Percentiles rank a stretch among this genome's conserved stretches.
Conservation (phyloP, 2,888 invertebrate genomes). For the Ypsolopha scabrella region DNA sequence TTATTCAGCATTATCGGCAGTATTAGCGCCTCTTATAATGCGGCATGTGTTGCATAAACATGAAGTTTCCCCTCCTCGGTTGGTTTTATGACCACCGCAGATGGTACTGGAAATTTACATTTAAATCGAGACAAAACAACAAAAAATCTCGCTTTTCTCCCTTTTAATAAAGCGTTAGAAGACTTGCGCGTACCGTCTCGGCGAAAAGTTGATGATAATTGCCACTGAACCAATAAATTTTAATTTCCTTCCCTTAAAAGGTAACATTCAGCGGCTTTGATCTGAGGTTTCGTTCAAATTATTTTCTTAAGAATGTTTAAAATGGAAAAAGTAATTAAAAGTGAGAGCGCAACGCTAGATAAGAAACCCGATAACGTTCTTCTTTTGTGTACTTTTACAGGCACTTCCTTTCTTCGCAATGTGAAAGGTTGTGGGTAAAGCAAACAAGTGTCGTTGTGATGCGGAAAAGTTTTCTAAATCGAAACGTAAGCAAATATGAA, state of each 20-base stretch:
- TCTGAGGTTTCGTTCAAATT: background rate
- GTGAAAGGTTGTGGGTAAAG: conserved; percentile 41
- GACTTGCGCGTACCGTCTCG: conserved; percentile 12
- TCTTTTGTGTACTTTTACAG: too few species aligned
- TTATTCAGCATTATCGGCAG: conserved; percentile 6
- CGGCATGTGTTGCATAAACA: conserved; percentile 24
- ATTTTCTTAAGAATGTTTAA: too few species aligned
- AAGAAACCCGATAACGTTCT: too few species aligned
- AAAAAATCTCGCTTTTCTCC: conserved; percentile 10
- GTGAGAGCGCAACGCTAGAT: too few species aligned
- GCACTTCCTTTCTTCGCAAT: too few species aligned
- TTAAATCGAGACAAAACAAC: conserved; percentile 29
- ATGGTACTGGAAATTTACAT: conserved; percentile 30
- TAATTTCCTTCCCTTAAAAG: background rate
- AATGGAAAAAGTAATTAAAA: too few species aligned
- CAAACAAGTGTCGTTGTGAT: conserved; percentile 45
- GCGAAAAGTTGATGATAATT: conserved; percentile 1
- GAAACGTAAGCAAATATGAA: conserved; percentile 50
- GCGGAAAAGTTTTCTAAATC: conserved; percentile 30
- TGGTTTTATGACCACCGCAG: conserved; percentile 19
- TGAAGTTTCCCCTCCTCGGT: conserved; percentile 22
- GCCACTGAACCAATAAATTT: conserved; percentile 1
- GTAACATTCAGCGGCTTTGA: background rate
- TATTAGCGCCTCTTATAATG: conserved; percentile 8
- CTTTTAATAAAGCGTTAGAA: conserved; percentile 18